Evolutionary conservation across 2,113 vertebrate species (phyloP).

Genomic region (Corythornis madagascariensis): DNA sequence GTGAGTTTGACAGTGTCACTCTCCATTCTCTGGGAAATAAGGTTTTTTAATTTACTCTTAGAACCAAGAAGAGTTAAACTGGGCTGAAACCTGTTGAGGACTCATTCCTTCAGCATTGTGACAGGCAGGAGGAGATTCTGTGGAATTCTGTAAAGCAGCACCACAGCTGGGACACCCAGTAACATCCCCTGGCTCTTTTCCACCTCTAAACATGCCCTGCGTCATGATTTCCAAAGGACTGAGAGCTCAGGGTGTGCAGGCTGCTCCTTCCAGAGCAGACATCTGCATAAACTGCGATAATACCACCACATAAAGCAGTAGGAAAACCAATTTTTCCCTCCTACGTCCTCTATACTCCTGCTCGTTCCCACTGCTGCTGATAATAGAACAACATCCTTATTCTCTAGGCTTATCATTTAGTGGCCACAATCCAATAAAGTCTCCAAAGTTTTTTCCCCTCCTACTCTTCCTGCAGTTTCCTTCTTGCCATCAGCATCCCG

Average conservation of each 20-base stretch:
- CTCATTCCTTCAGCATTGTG: background rate
- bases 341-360: background rate
- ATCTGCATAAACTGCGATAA: background rate
- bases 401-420: background rate
- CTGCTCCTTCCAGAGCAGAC: background rate
- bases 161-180: background rate
- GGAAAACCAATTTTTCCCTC: background rate
- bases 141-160: background rate
- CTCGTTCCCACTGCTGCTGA: background rate
- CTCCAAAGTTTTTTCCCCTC: background rate
- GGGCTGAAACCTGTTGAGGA: background rate
- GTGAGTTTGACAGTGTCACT: background rate
- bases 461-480: background rate
- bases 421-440: background rate
- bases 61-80: background rate
- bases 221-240: background rate
- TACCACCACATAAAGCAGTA: rapidly evolving
- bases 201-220: background rate
- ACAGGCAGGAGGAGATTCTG: background rate
- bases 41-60: background rate
- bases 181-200: background rate
- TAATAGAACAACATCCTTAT: background rate
- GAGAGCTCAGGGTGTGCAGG: background rate
- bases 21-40: background rate
- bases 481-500: background rate